Evolutionary conservation across 2,797 vertebrate species (phyloP).

Genomic region (Cynodonichthys magdalenae): DNA sequence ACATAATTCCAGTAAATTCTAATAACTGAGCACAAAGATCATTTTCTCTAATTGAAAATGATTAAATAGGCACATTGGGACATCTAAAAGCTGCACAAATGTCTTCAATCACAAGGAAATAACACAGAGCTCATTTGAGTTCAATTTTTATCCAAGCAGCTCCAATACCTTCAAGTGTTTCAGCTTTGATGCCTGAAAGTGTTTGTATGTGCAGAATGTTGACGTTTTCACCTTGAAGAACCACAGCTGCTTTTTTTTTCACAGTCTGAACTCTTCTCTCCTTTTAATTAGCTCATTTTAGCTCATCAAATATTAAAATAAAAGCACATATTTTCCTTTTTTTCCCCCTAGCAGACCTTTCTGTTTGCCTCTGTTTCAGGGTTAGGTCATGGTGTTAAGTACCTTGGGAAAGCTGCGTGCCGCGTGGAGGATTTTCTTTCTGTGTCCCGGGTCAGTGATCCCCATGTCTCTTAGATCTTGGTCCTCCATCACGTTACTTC

Average conservation of each 20-base stretch:
- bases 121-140: not conserved
- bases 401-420: conserved; percentile 95
- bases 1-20: too few relatives aligned
- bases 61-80: not conserved
- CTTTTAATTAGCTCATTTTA: conserved; percentile 3
- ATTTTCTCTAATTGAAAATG: not conserved
- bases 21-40: too few relatives aligned
- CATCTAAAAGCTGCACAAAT: not conserved
- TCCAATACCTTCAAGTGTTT: not conserved
- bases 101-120: not conserved
- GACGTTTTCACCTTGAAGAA: not conserved
- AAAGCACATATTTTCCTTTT: not conserved
- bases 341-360: too few relatives aligned
- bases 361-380: not conserved
- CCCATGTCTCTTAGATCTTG: conserved; percentile 95
- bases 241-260: not conserved
- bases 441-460: conserved; percentile 91
- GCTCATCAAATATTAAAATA: conserved; percentile 4
- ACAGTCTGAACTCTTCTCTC: not conserved
- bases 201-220: not conserved
- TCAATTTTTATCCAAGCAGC: not conserved
- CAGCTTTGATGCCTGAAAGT: not conserved
- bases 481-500: conserved; percentile 96
- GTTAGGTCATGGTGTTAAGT: conserved; percentile 31
- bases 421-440: conserved; percentile 93